These are phyloP conservation scores for Pachliopta kotzebuea DNA, from an alignment of 2,888 invertebrate species.

Conservation along the genomic window DNA sequence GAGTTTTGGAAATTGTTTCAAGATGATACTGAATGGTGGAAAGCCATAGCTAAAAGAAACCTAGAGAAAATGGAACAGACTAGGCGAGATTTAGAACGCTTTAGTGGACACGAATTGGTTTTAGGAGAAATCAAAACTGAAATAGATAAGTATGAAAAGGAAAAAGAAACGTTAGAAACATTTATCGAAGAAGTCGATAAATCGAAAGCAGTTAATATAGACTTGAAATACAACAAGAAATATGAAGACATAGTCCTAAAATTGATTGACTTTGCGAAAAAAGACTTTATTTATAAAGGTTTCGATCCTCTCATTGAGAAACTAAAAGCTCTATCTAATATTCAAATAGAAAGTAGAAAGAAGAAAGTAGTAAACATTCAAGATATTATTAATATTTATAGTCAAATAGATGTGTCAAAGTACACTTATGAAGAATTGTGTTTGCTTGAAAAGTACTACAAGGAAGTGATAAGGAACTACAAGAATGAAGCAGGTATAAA, in stretches of 20 bases:
- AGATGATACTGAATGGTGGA: conserved; percentile 76
- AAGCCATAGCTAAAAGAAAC: conserved; percentile 68
- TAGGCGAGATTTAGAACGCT: conserved; percentile 65
- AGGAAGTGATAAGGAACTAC: conserved; percentile 68
- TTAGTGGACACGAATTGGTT: conserved; percentile 69
- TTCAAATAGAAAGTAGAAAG: conserved; percentile 56
- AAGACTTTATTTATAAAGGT: conserved; percentile 71
- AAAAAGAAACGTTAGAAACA: conserved; percentile 60
- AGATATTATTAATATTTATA: conserved; percentile 67
- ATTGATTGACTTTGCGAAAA: conserved; percentile 71
- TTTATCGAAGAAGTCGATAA: conserved; percentile 71
- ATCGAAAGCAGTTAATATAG: conserved; percentile 61
- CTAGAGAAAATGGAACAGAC: conserved; percentile 73
- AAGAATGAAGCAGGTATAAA: conserved; percentile 50
- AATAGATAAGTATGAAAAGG: conserved; percentile 58
- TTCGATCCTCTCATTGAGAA: conserved; percentile 73
- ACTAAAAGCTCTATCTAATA: conserved; percentile 61
- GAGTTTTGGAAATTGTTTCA: conserved; percentile 72
- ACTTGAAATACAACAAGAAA: conserved; percentile 68
- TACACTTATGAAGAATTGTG: conserved; percentile 73
- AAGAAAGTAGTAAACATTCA: conserved; percentile 60
- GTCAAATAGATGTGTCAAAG: conserved; percentile 63
- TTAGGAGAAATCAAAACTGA: conserved; percentile 63
- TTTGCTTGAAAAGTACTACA: conserved; percentile 69
- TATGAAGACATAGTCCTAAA: conserved; percentile 73